A percentile compares a stretch with the other conserved stretches of the same genome.
Evolutionary conservation across 2,888 invertebrate genomes (phyloP).

Genomic region (Megastigmus dorsalis): DNA sequence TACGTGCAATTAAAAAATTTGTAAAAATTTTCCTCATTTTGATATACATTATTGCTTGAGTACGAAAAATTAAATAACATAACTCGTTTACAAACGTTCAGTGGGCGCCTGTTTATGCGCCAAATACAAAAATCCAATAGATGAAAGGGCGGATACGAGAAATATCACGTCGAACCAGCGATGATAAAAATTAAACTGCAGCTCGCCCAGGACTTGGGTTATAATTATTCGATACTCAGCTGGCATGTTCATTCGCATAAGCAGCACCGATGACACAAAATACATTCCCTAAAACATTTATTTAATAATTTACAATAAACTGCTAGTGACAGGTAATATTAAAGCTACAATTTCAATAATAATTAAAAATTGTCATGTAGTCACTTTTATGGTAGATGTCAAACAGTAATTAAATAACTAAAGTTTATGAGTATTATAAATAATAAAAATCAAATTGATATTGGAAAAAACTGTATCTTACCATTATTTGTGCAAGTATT

Average conservation of each 20-base stretch:
- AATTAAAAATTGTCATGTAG: no score
- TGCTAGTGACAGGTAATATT: no score
- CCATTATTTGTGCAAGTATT: constrained; percentile 98
- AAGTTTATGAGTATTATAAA: not conserved
- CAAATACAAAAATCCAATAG: constrained; percentile 95
- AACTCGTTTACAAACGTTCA: constrained; percentile 64
- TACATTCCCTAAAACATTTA: constrained; percentile 91
- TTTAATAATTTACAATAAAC: no score
- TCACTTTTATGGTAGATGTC: no score
- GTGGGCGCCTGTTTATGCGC: constrained; percentile 90
- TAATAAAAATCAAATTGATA: no score
- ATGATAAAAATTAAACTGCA: constrained; percentile 99
- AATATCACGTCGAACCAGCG: constrained; percentile 99
- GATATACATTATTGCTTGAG: constrained; percentile 2
- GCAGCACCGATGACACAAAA: constrained; percentile 96
- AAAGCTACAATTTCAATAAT: not conserved
- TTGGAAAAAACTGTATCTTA: constrained; percentile 68
- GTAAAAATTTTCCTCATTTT: not conserved
- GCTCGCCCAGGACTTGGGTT: constrained; percentile 93
- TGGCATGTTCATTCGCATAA: constrained; percentile 99
- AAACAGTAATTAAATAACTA: no score
- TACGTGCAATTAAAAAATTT: constrained; percentile 8
- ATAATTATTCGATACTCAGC: constrained; percentile 95
- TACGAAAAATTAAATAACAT: no score
- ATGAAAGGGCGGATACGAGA: constrained; percentile 95